Base-by-base conservation (phyloP, 2,113 vertebrate species). In the Oenanthe melanoleuca region DNA sequence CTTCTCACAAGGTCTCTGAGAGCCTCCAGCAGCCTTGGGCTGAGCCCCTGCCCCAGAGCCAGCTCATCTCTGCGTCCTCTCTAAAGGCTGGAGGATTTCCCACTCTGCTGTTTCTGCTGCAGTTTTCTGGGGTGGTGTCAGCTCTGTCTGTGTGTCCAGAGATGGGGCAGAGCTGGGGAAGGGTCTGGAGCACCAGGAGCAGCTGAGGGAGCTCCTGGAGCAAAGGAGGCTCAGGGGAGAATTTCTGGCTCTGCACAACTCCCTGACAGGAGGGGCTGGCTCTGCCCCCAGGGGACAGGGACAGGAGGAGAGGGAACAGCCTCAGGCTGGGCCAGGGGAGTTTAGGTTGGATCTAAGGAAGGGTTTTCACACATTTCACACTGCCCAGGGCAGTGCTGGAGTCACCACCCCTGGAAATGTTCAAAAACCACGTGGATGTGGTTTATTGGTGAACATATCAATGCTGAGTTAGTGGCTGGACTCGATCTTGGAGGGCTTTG, bases 381-480 rank as follows among this genome's bases (percentile, higher is more conserved):
- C 3, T 65, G 23, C 44, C 37, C 67, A 29, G 52, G 37, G 37
- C 60, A 52, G 12, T 33, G 67, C 6, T 28, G 19, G 15, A 52
- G 37, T 52, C 60, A 38, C 19, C 60, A 66, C 7, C 28, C 45
- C 60, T 38, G 28, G 8, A 53, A 59, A 5, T 14, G 33, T 6
- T 53, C 28, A 38, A 26, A 22, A 31, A 11, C 3, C 12, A 8
- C 0, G 17, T n/a, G 69, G 15, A 29, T 0, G 0, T 50, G 33
- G 28, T 16, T 45, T 24, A 12, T 12, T 29, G 52, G 28, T n/a
- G 69, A 73, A 20, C 15, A 29, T 14, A 16, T 33, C 11, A 3
- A 3, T n/a, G 16, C 33, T 53, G 66, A 49, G 14, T n/a, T 34
- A 10, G 22, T 23, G 37, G 14, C 15, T 72, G 53, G 8, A 25